Evolutionary conservation across 2,113 vertebrate species (phyloP), one percentile per base, ranked within the genome.

Genomic region (Mustela lutreola): DNA sequence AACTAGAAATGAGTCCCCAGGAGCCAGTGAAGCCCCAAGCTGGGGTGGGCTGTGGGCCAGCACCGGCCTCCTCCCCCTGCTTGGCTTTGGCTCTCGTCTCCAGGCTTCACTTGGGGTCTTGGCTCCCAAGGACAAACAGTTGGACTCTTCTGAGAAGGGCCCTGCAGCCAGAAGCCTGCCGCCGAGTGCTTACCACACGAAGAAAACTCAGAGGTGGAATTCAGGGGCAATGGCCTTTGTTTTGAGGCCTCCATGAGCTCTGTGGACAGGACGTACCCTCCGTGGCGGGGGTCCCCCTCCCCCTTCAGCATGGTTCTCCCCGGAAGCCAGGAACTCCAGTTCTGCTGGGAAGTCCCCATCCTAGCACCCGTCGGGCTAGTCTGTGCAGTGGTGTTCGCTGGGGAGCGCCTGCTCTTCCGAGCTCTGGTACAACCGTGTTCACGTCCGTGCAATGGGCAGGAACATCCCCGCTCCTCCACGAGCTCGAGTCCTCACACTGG

Each of bases 361-460:
- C 39, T 48, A 1, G 39, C 6, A 16, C 73, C 48, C 15, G 31
- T 31, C 31, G 15, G 11, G 48, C 73, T 33, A 6, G 62, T 53
- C 53, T 0, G 0, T 18, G 6, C 73, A 9, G 16, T 18, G 19
- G 15, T 33, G 50, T 42, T 79, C 6, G 0, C 45, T 0, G 15
- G 10, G 28, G n/a, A 62, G 45, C 6, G 0, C 73, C 85, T 9
- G 8, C 48, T 45, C 5, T 1, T 26, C 21, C 24, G 9, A 62
- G 42, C 62, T 39, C 65, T 18, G 39, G 19, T 6, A 9, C 21
- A 50, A 50, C 75, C 0, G 0, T n/a, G 14, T 42, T 14, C 28
- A 0, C 7, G 0, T 53, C 28, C 0, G 7, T 16, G 11, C n/a
- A 5, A 0, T 2, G 1, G 1, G 50, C 85, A 7, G 33, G 67